Evolutionary conservation across 37 sponge, comb jelly and placozoan species (phyloP), one percentile per base, ranked within the genome.

Genomic region (Ephydatia muelleri): DNA sequence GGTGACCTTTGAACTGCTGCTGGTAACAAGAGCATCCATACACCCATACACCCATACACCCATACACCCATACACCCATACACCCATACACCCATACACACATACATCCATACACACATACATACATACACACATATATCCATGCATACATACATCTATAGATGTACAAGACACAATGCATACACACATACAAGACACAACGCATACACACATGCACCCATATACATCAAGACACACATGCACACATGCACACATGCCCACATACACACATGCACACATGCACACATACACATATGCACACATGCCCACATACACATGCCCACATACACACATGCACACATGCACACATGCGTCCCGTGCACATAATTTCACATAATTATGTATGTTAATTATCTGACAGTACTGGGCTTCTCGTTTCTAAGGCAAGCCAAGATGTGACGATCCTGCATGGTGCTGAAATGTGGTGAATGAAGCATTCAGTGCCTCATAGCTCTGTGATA

Each of bases 1-100:
- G 66, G 91, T 84, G n/a, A 89, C 95, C 8, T 88, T 88, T 76
- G 88, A 91, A 38, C 79, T 94, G 69, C 19, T 86, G 33, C 79
- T 82, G 77, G 79, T n/a, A n/a, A 16, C 57, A 57, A 1, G 16
- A 19, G 16, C 57, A 13, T 14, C 1, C 19, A 14, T 57, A 14
- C 43, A 9, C 6, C 1, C 16, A 11, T 14, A 57, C 57, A 57
- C 57, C 9, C 57, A 57, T 21, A 57, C 57, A 57, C 16, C 9
- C 57, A 57, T 21, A 57, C 57, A 57, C 16, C 9, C 57, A 57
- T 21, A 57, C 16, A 57, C 57, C 9, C 57, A 57, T 57, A 14
- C 57, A 57, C 19, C 9, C 16, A 14, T 21, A n/a, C n/a, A 1
- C 19, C 9, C 6, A 57, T 1, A 57, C 19, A 16, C 57, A 16